phyloP scores from a whole-genome alignment of 92 coral and sea anemone genomes.

The Parazoanthus darwini region DNA sequence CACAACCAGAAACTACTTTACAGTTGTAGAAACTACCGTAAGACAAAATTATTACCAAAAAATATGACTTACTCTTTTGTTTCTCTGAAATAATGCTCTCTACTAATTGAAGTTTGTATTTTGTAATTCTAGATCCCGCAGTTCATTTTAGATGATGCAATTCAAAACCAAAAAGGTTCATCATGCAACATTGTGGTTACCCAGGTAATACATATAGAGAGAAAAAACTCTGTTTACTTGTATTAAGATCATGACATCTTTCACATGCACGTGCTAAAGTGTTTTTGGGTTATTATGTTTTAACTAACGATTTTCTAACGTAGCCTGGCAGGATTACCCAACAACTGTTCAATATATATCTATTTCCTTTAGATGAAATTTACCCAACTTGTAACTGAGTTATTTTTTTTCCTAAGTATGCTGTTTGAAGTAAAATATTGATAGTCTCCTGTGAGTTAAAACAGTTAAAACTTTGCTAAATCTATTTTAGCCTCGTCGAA shows the following conservation, averaged over 20 bases:
- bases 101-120: background rate
- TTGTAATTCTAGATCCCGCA: slow-evolving; percentile 73
- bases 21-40: too few relatives aligned
- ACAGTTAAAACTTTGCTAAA: background rate
- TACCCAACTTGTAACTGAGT: background rate
- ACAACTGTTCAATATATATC: too few relatives aligned
- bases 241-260: too few relatives aligned
- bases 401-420: too few relatives aligned
- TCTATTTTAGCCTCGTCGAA: slow-evolving; percentile 74
- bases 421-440: too few relatives aligned
- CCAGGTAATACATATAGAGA: slow-evolving; percentile 61
- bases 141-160: slow-evolving; percentile 85
- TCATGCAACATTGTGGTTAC: slow-evolving; percentile 87
- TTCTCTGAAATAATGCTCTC: background rate
- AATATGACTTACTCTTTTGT: background rate
- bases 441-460: too few relatives aligned
- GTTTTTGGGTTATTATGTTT: too few relatives aligned
- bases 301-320: too few relatives aligned
- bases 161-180: slow-evolving; percentile 70
- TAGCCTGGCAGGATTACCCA: too few relatives aligned
- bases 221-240: background rate
- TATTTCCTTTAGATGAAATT: background rate
- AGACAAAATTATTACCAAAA: too few relatives aligned
- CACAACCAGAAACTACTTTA: too few relatives aligned
- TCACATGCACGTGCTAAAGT: too few relatives aligned